Evolutionary conservation across 2,888 invertebrate species (phyloP).

Genomic region (Drosophila histrio): DNA sequence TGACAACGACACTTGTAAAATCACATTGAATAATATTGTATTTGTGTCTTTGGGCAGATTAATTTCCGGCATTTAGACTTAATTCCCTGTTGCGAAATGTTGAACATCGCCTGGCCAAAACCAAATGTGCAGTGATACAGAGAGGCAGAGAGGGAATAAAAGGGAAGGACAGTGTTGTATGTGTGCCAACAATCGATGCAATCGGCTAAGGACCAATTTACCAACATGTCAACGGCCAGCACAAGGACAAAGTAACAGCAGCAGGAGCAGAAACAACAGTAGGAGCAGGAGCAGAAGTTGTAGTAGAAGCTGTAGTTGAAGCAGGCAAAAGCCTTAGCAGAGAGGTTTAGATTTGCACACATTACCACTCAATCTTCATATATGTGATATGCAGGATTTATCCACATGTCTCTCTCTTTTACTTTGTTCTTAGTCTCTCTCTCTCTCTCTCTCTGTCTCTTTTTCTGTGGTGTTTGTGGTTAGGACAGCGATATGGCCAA

Average conservation of each 20-base stretch:
- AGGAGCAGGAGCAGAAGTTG: not conserved
- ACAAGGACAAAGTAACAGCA: conserved; percentile 30
- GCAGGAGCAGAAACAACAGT: conserved; percentile 12
- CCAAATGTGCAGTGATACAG: conserved; percentile 25
- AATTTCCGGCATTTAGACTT: conserved; percentile 77
- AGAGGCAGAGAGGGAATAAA: not conserved
- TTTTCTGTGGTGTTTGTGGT: conserved; percentile 25
- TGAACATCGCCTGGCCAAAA: conserved; percentile 25
- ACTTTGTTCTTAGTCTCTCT: too few relatives aligned
- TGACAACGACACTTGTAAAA: conserved; percentile 76
- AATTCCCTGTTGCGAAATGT: conserved; percentile 55
- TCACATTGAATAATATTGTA: conserved; percentile 74
- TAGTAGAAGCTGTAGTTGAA: not conserved
- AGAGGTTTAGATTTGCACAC: conserved; percentile 75
- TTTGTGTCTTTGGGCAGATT: conserved; percentile 66
- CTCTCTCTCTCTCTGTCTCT: not conserved
- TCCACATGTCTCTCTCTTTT: conserved; percentile 8
- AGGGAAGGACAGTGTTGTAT: conserved; percentile 23
- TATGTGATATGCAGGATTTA: conserved; percentile 69
- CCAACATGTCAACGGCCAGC: conserved; percentile 71
- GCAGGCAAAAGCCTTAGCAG: conserved; percentile 25
- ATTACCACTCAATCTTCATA: conserved; percentile 80
- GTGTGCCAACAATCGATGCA: conserved; percentile 60
- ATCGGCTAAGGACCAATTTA: conserved; percentile 75
- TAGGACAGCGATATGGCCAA: conserved; percentile 46